Evolutionary conservation across 1,140 invertebrate species (phyloP).

Genomic region (Plectrocnemia conspersa): DNA sequence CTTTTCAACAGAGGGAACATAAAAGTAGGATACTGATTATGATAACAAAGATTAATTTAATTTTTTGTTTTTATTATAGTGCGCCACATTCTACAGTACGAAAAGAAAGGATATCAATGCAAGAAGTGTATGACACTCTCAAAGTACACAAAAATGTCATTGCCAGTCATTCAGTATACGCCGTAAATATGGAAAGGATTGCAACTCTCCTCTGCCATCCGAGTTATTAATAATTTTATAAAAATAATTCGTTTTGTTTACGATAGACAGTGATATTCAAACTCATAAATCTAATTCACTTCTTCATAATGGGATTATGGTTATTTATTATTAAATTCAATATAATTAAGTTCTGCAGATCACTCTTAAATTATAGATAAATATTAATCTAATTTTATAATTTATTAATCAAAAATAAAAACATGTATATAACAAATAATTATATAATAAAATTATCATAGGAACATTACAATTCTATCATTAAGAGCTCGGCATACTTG

Average conservation of each 20-base stretch:
- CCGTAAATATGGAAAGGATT: conserved; percentile 57
- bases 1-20: too few species aligned
- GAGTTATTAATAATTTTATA: conserved; percentile 40
- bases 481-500: too few species aligned
- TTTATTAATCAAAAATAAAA: neutral
- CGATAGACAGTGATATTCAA: too few species aligned
- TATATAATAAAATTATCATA: neutral
- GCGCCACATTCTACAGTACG: conserved; percentile 41
- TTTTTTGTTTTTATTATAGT: conserved; percentile 41
- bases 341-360: too few species aligned
- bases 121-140: conserved; percentile 54
- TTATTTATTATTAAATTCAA: too few species aligned
- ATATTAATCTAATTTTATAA: neutral
- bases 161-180: conserved; percentile 55
- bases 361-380: too few species aligned
- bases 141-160: conserved; percentile 52
- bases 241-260: neutral
- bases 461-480: neutral
- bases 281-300: neutral
- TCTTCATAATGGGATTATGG: too few species aligned
- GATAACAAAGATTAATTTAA: too few species aligned
- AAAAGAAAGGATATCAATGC: conserved; percentile 48
- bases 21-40: too few species aligned
- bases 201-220: conserved; percentile 54
- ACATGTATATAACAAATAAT: neutral